Evolutionary conservation across 2,113 vertebrate genomes (phyloP).

Genomic region (Gymnorhina tibicen): DNA sequence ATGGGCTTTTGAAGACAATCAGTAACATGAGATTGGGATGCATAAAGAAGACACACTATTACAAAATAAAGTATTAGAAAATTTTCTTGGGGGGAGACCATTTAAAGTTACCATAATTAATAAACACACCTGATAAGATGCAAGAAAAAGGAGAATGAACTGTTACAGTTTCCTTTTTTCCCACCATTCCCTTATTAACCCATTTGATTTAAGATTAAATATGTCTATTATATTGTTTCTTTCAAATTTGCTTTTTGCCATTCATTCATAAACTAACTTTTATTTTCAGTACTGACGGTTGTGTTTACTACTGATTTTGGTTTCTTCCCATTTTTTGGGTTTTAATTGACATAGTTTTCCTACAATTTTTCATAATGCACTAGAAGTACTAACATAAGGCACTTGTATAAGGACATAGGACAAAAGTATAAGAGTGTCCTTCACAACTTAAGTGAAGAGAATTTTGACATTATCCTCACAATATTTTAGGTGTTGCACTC

Average conservation of each 20-base stretch:
- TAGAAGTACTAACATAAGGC: not conserved
- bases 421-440: not conserved
- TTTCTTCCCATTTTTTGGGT: not conserved
- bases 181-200: not conserved
- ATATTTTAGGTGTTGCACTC: not conserved
- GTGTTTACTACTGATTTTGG: not conserved
- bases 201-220: not conserved
- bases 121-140: not conserved
- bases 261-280: not conserved
- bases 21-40: not conserved
- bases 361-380: not conserved
- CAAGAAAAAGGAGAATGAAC: not conserved
- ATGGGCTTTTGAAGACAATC: not conserved
- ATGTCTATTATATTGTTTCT: not conserved
- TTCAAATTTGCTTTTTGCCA: not conserved
- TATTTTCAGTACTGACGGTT: not conserved
- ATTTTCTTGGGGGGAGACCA: not conserved
- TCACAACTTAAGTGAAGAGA: not conserved
- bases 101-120: not conserved
- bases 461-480: not conserved
- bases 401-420: not conserved
- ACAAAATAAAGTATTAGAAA: not conserved
- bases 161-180: not conserved
- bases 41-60: not conserved
- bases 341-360: not conserved